Percentiles rank a stretch among this genome's conserved stretches.
Evolutionary conservation across 1,140 invertebrate genomes (phyloP).

Genomic region (Laupala kohalensis): DNA sequence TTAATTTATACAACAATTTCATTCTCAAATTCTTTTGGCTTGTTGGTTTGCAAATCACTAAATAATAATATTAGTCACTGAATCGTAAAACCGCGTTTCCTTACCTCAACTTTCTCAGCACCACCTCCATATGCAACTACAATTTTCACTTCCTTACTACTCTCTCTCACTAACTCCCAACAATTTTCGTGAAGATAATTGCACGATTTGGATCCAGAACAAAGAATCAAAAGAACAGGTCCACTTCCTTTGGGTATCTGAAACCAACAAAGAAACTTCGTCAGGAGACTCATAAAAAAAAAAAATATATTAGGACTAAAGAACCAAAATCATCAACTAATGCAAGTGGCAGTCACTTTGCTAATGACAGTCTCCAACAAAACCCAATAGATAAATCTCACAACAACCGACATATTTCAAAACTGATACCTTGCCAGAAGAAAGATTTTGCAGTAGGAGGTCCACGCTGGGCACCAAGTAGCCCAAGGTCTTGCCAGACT

Average conservation of each 20-base stretch:
- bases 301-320: background rate
- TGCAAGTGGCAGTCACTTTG: background rate
- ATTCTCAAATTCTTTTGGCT: too few relatives aligned
- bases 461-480: conserved; percentile 27
- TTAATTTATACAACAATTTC: too few relatives aligned
- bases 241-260: conserved; percentile 6
- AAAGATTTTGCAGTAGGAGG: conserved; percentile 14
- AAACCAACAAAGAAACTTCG: background rate
- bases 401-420: background rate
- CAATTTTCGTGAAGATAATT: conserved; percentile 1
- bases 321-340: background rate
- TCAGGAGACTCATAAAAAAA: too few relatives aligned
- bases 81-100: too few relatives aligned
- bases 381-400: too few relatives aligned
- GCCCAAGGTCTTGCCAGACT: conserved; percentile 35
- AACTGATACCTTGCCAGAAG: background rate
- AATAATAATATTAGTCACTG: too few relatives aligned
- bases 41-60: too few relatives aligned
- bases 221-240: conserved; percentile 8
- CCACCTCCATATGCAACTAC: conserved; percentile 8
- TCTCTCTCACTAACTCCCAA: background rate
- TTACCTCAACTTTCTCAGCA: conserved; percentile 1
- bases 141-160: background rate
- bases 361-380: too few relatives aligned
- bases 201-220: conserved; percentile 4